These are phyloP conservation scores for Rhynchonycteris naso DNA, from an alignment of 2,797 vertebrate species.

Conservation along the genomic window DNA sequence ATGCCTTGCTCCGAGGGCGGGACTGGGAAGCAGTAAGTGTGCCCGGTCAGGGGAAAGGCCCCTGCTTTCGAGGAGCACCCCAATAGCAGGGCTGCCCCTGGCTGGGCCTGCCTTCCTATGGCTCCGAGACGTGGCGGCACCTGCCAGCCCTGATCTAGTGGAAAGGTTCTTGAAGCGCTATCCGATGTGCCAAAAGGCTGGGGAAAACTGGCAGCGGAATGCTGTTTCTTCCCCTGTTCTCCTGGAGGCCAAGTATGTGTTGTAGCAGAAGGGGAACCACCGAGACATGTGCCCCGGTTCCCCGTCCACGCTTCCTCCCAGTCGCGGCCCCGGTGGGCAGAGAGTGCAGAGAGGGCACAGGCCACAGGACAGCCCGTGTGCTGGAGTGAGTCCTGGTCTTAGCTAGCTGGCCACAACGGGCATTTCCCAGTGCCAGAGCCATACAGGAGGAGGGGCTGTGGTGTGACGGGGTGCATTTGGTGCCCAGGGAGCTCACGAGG, in stretches of 20 bases:
- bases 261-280: neutral
- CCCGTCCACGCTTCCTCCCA: neutral
- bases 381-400: neutral
- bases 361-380: neutral
- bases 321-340: neutral
- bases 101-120: neutral
- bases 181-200: neutral
- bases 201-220: neutral
- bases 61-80: neutral
- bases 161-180: neutral
- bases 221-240: neutral
- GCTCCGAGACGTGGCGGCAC: neutral
- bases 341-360: neutral
- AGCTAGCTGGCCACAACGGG: neutral
- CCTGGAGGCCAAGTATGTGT: neutral
- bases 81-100: neutral
- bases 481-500: neutral
- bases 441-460: neutral
- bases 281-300: neutral
- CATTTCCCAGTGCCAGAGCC: neutral
- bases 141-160: neutral
- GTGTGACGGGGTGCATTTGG: rapidly evolving
- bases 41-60: neutral
- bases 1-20: too few relatives aligned
- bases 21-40: neutral